A percentile compares a stretch with the other conserved stretches of the same genome.
These are phyloP conservation scores for Cherax destructor DNA, from an alignment of 1,140 invertebrate species.

Conservation along the genomic window DNA sequence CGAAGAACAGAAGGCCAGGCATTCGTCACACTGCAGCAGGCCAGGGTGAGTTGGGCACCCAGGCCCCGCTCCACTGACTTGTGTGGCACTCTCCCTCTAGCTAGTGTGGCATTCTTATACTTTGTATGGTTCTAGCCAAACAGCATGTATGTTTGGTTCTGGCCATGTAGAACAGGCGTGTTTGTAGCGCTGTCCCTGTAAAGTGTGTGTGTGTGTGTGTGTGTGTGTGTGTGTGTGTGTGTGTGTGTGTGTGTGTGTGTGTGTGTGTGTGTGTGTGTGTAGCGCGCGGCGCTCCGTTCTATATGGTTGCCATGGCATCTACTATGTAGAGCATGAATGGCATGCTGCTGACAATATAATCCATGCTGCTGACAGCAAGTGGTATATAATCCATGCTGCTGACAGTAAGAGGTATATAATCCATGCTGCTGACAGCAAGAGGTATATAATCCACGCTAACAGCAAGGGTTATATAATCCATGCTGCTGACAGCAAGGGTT, in stretches of 20 bases:
- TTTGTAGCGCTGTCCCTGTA: no score
- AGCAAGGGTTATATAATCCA: no score
- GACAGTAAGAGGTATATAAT: no score
- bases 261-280: not conserved
- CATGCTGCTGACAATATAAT: not conserved
- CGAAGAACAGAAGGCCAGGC: conserved; percentile 59
- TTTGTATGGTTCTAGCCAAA: not conserved
- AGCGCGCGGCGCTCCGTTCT: no score
- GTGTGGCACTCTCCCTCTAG: not conserved
- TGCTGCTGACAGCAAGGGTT: no score
- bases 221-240: conserved; percentile 32
- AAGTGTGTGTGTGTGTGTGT: conserved; percentile 22
- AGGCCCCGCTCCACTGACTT: not conserved
- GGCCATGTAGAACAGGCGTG: no score
- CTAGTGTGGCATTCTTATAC: not conserved
- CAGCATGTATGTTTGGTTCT: not conserved
- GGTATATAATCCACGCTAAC: no score
- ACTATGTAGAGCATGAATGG: no score
- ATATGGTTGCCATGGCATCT: no score
- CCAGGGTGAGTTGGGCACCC: conserved; percentile 42
- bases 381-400: no score
- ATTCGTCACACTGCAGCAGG: conserved; percentile 49
- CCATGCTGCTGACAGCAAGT: no score
- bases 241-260: not conserved
- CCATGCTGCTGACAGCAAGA: no score